Evolutionary conservation across 2,888 invertebrate genomes (phyloP).

Genomic region (Nemoura dubitans): DNA sequence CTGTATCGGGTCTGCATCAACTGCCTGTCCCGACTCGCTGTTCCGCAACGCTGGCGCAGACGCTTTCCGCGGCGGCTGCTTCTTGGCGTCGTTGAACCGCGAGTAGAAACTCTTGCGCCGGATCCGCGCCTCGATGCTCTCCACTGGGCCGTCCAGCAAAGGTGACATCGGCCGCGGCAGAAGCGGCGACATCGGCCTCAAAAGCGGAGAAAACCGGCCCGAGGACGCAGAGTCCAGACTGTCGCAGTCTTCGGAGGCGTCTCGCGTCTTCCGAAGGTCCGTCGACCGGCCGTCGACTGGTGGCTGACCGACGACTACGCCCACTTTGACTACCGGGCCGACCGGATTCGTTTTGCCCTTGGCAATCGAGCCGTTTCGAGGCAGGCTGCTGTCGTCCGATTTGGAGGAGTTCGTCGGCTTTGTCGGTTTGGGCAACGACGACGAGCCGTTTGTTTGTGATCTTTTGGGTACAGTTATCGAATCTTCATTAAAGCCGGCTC

Average conservation of each 20-base stretch:
- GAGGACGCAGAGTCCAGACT: slow-evolving; percentile 74
- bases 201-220: too few species aligned
- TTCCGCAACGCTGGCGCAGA: slow-evolving; percentile 51
- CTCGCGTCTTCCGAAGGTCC: slow-evolving; percentile 66
- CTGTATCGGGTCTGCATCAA: not conserved
- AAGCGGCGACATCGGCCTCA: slow-evolving; percentile 24
- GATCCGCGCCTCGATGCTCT: slow-evolving; percentile 86
- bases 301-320: too few species aligned
- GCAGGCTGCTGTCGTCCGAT: too few species aligned
- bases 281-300: too few species aligned
- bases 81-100: slow-evolving; percentile 85
- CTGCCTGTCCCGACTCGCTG: not conserved
- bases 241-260: slow-evolving; percentile 66
- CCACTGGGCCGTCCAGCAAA: slow-evolving; percentile 59
- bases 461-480: too few species aligned
- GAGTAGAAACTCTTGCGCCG: slow-evolving; percentile 89
- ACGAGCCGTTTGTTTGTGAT: not conserved
- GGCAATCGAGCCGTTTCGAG: too few species aligned
- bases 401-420: not conserved
- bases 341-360: slow-evolving; percentile 53
- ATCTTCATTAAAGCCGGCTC: not conserved
- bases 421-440: not conserved
- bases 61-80: slow-evolving; percentile 73
- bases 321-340: too few species aligned
- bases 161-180: not conserved